These are phyloP conservation scores for Hiodon alosoides DNA, from an alignment of 2,113 vertebrate species.

Conservation along the genomic window DNA sequence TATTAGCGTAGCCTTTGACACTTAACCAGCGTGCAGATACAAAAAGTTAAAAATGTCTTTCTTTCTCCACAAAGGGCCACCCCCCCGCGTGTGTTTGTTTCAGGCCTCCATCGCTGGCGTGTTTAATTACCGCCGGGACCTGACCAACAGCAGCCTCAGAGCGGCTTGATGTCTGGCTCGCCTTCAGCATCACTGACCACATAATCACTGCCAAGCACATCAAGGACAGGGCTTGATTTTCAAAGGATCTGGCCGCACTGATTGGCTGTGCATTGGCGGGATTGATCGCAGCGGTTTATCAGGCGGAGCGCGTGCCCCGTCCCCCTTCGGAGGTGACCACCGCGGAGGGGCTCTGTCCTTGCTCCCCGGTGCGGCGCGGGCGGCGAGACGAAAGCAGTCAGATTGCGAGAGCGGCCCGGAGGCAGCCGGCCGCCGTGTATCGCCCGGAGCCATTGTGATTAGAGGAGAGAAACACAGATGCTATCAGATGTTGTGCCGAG, in stretches of 20 bases:
- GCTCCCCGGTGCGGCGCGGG: constrained; percentile 46
- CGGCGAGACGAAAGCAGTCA: constrained; percentile 39
- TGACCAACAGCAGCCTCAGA: constrained; percentile 55
- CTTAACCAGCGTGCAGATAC: too few relatives aligned
- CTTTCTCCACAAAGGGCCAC: too few relatives aligned
- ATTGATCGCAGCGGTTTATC: constrained; percentile 77
- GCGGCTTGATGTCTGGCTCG: constrained; percentile 68
- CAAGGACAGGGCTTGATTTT: constrained; percentile 70
- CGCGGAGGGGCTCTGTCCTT: constrained; percentile 57
- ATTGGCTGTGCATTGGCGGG: constrained; percentile 69
- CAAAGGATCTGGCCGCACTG: constrained; percentile 67
- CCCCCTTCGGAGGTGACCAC: constrained; percentile 58
- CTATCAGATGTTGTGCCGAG: constrained; percentile 50
- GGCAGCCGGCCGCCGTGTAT: constrained; percentile 46
- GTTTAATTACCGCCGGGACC: constrained; percentile 68
- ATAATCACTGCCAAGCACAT: constrained; percentile 68
- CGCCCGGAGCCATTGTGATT: constrained; percentile 47
- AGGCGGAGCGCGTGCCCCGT: constrained; percentile 69
- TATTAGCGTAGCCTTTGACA: too few relatives aligned
- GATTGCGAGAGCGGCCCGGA: constrained; percentile 53
- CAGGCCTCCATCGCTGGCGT: constrained; percentile 49
- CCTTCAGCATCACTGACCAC: constrained; percentile 68
- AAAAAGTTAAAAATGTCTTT: too few relatives aligned
- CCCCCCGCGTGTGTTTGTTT: constrained; percentile 34
- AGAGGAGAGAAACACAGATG: constrained; percentile 41